Base-by-base conservation (phyloP, 2,888 invertebrate species). In the Aphrophora alni region DNA sequence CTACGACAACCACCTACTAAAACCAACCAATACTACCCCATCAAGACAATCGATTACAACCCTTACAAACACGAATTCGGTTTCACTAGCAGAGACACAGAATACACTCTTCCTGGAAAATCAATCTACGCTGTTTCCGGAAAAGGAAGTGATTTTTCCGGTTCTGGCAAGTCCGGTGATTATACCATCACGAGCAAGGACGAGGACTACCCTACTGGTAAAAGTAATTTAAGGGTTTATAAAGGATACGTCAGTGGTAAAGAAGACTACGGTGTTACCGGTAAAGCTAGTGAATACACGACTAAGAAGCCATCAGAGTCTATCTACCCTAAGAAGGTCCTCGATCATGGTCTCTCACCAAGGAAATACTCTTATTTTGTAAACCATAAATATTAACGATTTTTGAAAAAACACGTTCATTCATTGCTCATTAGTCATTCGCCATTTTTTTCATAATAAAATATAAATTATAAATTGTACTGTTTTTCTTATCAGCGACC, bases 311-410 rank as follows among this genome's bases (percentile, higher is more conserved):
- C 82, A 17, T 82, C 83, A 5, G 82, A 84, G 82, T 78, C 80
- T 0, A 75, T 77, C 21, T 84, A 83, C 76, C 84, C 84, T 51
- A 84, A 84, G 77, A 84, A 84, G 71, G 83, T 51, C 10, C 21
- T 28, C 44, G 78, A 27, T 33, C 68, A 77, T 21, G 44, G 21
- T n/a, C 5, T 28, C 0, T 8, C 75, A 17, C 75, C 25, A 0
- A 51, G 28, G 51, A 78, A 78, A 33, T 78, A 25, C 33, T 17
- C 73, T 14, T 59, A 59, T 21, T 59, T 59, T 59, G 59, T 59
- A 21, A 28, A 73, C 51, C 75, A 75, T 51, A 78, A 78, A 28
- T 78, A 72, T 33, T 78, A 59, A 59, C n/a, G 2, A 59, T 21
- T 21, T 33, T 44, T 7, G 44, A 44, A 14, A 7, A 21, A 59